phyloP scores from a whole-genome alignment of 30 jellyfish, hydroid and myxozoan genomes.

The Hydractinia echinata region DNA sequence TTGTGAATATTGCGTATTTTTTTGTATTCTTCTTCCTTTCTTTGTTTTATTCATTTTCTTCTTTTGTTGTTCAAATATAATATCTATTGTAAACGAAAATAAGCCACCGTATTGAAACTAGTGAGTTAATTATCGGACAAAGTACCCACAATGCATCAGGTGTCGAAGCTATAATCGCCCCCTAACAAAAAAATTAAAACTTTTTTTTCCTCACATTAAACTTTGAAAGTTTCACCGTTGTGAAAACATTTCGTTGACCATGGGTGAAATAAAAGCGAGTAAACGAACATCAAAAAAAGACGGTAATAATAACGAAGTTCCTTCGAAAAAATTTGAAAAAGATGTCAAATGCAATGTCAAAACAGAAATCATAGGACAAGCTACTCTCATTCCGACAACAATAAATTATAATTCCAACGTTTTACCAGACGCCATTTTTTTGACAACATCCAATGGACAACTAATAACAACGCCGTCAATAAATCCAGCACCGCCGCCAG shows the following conservation, averaged over 20 bases:
- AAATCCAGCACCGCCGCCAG: neutral
- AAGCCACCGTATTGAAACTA: neutral
- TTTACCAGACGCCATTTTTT: slow-evolving; percentile 41
- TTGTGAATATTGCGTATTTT: too few species aligned
- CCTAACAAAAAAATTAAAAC: slow-evolving; percentile 10
- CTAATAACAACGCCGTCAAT: slow-evolving; percentile 25
- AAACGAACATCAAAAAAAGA: slow-evolving; percentile 12
- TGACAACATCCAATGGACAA: slow-evolving; percentile 34
- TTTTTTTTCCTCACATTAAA: too few species aligned
- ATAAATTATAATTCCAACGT: slow-evolving; percentile 23
- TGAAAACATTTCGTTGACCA: neutral
- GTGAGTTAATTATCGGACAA: neutral
- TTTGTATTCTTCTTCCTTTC: too few species aligned
- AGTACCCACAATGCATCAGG: slow-evolving; percentile 7
- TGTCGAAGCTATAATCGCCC: slow-evolving; percentile 19
- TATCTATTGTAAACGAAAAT: neutral
- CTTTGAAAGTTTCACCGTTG: too few species aligned
- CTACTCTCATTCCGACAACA: slow-evolving; percentile 28
- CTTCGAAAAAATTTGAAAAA: neutral
- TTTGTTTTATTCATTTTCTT: too few species aligned
- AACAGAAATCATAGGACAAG: neutral
- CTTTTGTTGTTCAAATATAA: neutral
- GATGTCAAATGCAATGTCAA: neutral
- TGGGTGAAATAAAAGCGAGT: neutral
- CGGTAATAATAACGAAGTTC: neutral